Evolutionary conservation across 2,888 invertebrate species (phyloP).

Genomic region (Epistrophella euchroma): DNA sequence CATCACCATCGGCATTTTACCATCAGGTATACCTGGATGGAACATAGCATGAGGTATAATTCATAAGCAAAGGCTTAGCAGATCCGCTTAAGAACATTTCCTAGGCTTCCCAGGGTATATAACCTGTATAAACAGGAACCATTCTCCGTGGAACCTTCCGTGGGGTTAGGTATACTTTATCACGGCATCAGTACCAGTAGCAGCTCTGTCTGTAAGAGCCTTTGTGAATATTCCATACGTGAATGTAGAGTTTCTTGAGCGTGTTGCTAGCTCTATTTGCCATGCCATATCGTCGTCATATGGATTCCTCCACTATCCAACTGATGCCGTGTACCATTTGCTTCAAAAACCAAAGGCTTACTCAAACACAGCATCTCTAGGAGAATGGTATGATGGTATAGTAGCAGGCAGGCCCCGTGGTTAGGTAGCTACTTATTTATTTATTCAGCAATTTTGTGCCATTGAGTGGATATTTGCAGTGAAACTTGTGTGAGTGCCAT

Average conservation of each 20-base stretch:
- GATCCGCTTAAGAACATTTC: slow-evolving; percentile 67
- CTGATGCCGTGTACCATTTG: slow-evolving; percentile 35
- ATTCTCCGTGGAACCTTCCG: slow-evolving; percentile 6
- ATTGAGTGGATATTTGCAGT: slow-evolving; percentile 72
- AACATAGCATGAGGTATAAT: slow-evolving; percentile 67
- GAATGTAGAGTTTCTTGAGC: slow-evolving; percentile 49
- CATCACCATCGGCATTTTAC: slow-evolving; percentile 56
- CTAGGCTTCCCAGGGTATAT: slow-evolving; percentile 27
- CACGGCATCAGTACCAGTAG: slow-evolving; percentile 59
- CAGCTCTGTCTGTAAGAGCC: slow-evolving; percentile 24
- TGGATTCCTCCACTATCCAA: not conserved
- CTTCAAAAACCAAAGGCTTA: slow-evolving; percentile 46
- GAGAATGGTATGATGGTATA: not conserved
- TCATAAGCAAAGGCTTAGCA: slow-evolving; percentile 75
- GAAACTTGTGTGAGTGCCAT: slow-evolving; percentile 71
- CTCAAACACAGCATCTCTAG: slow-evolving; percentile 13
- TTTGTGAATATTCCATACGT: slow-evolving; percentile 38
- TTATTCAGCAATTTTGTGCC: slow-evolving; percentile 70
- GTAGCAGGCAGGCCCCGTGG: slow-evolving; percentile 1
- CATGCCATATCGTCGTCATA: not conserved
- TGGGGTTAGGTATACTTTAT: slow-evolving; percentile 32
- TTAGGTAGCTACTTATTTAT: slow-evolving; percentile 68
- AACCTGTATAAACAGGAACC: slow-evolving; percentile 37
- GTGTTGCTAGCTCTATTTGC: too few species aligned
- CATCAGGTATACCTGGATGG: slow-evolving; percentile 30